These are phyloP conservation scores for Acanthosepion lycidas DNA, from an alignment of 2,888 invertebrate genomes.

Conservation along the genomic window DNA sequence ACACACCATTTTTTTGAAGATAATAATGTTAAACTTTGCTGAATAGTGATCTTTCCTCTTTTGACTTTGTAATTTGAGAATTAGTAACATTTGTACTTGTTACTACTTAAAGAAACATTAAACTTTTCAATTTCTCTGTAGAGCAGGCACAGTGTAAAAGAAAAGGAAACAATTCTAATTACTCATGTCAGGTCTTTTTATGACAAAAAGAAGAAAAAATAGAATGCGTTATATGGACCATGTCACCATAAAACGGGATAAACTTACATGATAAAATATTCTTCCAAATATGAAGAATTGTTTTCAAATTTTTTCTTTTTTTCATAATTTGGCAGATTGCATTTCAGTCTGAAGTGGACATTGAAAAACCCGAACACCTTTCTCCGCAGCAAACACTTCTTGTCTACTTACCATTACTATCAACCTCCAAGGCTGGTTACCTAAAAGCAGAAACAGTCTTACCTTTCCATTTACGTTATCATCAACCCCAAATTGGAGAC, in stretches of 20 bases:
- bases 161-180: no score
- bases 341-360: constrained; percentile 57
- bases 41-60: no score
- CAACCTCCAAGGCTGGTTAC: neutral
- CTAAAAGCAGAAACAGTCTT: constrained; percentile 53
- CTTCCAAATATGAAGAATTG: neutral
- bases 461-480: constrained; percentile 66
- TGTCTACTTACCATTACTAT: constrained; percentile 53
- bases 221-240: no score
- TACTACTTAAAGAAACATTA: no score
- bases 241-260: neutral
- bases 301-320: neutral
- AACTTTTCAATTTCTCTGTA: no score
- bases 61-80: no score
- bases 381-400: constrained; percentile 55
- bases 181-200: no score
- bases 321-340: constrained; percentile 57
- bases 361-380: constrained; percentile 63
- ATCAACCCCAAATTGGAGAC: constrained; percentile 54
- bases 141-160: no score
- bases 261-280: neutral
- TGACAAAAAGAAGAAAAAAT: no score
- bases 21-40: no score
- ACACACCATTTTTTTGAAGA: no score
- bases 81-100: no score